Conservation (phyloP, 2,888 invertebrate species). For the Formica aserva region DNA sequence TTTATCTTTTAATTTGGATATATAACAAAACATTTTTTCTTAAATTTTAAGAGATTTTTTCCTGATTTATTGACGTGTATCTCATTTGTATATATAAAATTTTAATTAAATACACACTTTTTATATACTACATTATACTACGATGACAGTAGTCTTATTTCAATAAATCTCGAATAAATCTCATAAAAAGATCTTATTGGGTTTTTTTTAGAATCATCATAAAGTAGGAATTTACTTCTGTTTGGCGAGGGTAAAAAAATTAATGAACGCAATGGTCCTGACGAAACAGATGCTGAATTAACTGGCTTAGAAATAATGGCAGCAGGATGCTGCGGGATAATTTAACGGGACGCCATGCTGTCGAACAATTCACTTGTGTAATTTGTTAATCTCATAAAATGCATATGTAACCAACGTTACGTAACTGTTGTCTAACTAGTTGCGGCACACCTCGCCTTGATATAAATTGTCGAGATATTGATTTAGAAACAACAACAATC, state of each 20-base stretch:
- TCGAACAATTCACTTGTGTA: conserved; percentile 47
- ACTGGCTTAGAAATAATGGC: conserved; percentile 57
- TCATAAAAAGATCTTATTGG: background rate
- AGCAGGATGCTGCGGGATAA: conserved; percentile 49
- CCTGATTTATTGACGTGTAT: background rate
- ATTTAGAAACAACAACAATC: conserved; percentile 19
- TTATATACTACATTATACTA: background rate
- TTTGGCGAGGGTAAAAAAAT: conserved; percentile 30
- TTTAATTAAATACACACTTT: background rate
- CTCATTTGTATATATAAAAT: background rate
- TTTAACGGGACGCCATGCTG: conserved; percentile 49
- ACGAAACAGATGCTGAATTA: conserved; percentile 47
- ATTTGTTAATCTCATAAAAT: conserved; percentile 57
- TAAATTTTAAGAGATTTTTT: background rate
- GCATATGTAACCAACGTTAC: conserved; percentile 49
- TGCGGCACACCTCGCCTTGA: conserved; percentile 5
- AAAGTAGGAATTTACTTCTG: background rate
- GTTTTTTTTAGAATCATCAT: background rate
- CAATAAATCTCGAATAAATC: background rate
- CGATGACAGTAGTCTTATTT: background rate
- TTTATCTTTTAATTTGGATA: background rate
- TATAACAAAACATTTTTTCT: background rate
- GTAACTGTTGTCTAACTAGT: conserved; percentile 39
- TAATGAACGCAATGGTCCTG: conserved; percentile 27
- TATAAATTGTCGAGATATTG: conserved; percentile 34